Evolutionary conservation across 2,797 vertebrate species (phyloP).

Genomic region (Eupleurogrammus muticus): DNA sequence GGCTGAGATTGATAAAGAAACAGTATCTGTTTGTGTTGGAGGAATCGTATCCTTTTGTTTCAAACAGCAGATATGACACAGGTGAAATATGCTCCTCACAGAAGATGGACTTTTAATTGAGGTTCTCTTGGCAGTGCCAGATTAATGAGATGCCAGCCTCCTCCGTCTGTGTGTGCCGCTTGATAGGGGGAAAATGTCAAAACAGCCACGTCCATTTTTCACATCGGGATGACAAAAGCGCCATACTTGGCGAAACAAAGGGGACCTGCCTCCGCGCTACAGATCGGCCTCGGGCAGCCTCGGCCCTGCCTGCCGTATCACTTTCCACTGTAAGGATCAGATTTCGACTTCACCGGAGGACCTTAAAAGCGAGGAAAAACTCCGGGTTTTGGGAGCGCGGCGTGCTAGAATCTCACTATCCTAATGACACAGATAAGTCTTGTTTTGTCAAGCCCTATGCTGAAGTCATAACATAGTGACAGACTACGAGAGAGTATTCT

Average conservation of each 20-base stretch:
- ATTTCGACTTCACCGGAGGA: constrained; percentile 44
- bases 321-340: constrained; percentile 58
- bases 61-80: constrained; percentile 46
- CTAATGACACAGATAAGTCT: constrained; percentile 66
- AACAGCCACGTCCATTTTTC: constrained; percentile 68
- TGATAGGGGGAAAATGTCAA: constrained; percentile 72
- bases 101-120: constrained; percentile 73
- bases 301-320: constrained; percentile 32
- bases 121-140: constrained; percentile 56
- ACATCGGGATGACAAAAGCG: constrained; percentile 54
- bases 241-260: constrained; percentile 45
- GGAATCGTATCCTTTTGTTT: constrained; percentile 27
- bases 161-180: constrained; percentile 54
- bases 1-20: constrained; percentile 14
- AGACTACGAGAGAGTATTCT: constrained; percentile 31
- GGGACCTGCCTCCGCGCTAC: constrained; percentile 41
- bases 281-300: constrained; percentile 34
- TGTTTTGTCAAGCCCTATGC: constrained; percentile 61
- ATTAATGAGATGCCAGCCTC: constrained; percentile 64
- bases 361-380: constrained; percentile 46
- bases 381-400: constrained; percentile 36
- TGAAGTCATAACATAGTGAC: constrained; percentile 69
- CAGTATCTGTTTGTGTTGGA: background rate
- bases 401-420: constrained; percentile 38
- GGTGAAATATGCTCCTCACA: constrained; percentile 65